Base-by-base conservation (phyloP, 1,140 invertebrate species). In the Pissodes strobi region DNA sequence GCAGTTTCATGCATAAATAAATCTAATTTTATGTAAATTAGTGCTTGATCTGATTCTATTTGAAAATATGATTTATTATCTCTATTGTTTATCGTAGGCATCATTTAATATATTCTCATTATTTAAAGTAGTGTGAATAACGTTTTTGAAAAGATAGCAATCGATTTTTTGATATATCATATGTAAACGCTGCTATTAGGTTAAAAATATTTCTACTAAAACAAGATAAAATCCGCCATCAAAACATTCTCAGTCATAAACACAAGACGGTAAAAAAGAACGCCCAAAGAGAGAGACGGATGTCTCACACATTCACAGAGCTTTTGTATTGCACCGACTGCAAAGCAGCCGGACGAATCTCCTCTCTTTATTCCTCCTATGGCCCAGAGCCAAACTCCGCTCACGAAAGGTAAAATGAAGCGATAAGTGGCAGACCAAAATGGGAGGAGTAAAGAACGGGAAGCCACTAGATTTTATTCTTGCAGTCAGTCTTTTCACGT, bases 391-490 rank as follows among this genome's bases (percentile, higher is more conserved):
- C 17, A 48, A 30, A 69, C 48, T 61, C 66, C 41, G 56, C 53
- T 61, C 48, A 61, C 56, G 64, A 69, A 72, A 70, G 66, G 68
- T 75, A 64, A 60, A 64, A 64, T 60, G 56, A 57, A 59, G 66
- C 68, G 72, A 73, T 67, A 73, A 68, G 68, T 69, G 66, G 69
- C 70, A 69, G 68, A 59, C 60, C 55, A 62, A 71, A 72, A 69
- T 75, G 73, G 73, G 73, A 73, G 73, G 72, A 74, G 73, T 73
- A 67, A 69, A 72, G 68, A 69, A 67, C 62, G 57, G 39, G 25
- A 58, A 38, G 63, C 68, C 63, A 58, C 43, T 63, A 53, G 52
- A 49, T 52, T 69, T 60, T 69, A 67, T 71, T 69, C 71, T 51
- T 59, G 45, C 41, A 52, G 60, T 57, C 69, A 75, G 73, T 75